These are phyloP conservation scores for Gasteruption jaculator DNA, from an alignment of 2,888 invertebrate species.

Conservation along the genomic window DNA sequence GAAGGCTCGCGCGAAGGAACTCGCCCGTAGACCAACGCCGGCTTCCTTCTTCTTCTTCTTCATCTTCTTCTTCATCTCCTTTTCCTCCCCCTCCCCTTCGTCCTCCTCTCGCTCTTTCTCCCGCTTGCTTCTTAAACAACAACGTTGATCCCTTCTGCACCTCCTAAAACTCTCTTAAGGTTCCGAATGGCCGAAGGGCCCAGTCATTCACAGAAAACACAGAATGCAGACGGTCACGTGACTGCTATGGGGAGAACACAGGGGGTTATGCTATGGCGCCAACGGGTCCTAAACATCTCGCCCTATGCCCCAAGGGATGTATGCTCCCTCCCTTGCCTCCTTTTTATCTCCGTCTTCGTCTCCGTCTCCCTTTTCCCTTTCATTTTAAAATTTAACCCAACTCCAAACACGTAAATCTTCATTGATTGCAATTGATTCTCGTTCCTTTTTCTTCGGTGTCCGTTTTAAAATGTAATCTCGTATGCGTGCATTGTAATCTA, in stretches of 20 bases:
- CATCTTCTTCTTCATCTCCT: conserved; percentile 20
- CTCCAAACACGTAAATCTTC: background rate
- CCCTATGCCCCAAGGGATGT: conserved; percentile 14
- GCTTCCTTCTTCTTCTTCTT: conserved; percentile 24
- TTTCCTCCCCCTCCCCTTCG: conserved; percentile 12
- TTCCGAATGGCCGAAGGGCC: conserved; percentile 32
- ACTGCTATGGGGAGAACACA: conserved; percentile 22
- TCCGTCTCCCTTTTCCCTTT: conserved; percentile 1
- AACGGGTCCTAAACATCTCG: conserved; percentile 27
- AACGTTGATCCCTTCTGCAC: conserved; percentile 24
- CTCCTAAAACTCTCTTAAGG: no score
- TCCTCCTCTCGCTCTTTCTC: conserved; percentile 9
- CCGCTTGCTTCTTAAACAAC: no score
- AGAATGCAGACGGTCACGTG: conserved; percentile 43
- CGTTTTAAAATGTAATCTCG: no score
- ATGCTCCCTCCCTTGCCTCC: conserved; percentile 18
- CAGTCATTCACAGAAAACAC: conserved; percentile 50
- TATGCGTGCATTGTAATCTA: no score
- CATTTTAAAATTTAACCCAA: background rate
- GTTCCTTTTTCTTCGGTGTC: no score
- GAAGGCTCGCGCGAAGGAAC: conserved; percentile 29
- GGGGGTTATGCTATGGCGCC: conserved; percentile 34
- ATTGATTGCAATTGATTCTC: no score
- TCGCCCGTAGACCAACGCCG: conserved; percentile 26
- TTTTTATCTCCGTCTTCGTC: background rate